Percentiles rank a stretch among this genome's conserved stretches.
Conservation (phyloP, 2,113 vertebrate genomes). For the Zootoca vivipara region DNA sequence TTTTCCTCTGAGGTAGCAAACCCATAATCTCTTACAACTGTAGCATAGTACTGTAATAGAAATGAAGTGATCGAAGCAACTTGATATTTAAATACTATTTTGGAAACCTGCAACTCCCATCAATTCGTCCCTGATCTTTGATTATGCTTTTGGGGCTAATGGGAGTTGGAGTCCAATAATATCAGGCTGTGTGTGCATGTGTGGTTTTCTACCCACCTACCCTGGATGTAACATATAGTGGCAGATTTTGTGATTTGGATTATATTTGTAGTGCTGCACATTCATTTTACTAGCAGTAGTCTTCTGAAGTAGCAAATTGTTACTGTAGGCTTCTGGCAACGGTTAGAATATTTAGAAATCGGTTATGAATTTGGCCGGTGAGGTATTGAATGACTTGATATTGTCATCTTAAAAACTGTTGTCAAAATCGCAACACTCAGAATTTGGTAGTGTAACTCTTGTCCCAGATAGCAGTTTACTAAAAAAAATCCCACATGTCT, state of each 20-base stretch:
- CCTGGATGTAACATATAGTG: no score
- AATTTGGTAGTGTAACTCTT: slow-evolving; percentile 14
- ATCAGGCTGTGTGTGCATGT: no score
- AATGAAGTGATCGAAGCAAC: background rate
- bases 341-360: background rate
- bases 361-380: background rate
- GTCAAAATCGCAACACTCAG: slow-evolving; percentile 31
- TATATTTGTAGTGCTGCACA: background rate
- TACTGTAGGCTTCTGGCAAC: background rate
- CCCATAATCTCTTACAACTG: no score
- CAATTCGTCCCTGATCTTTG: no score
- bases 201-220: no score
- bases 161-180: no score
- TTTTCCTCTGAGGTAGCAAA: background rate
- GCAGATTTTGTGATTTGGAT: no score
- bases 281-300: background rate
- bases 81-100: background rate
- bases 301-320: background rate
- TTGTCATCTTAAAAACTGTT: background rate
- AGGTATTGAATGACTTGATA: background rate
- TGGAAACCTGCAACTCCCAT: no score
- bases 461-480: background rate
- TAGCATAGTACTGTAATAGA: background rate
- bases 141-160: background rate
- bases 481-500: background rate